Percentiles rank a stretch among this genome's conserved stretches.
phyloP scores from a whole-genome alignment of 2,888 invertebrate genomes.

The Alloplasta piceator region DNA sequence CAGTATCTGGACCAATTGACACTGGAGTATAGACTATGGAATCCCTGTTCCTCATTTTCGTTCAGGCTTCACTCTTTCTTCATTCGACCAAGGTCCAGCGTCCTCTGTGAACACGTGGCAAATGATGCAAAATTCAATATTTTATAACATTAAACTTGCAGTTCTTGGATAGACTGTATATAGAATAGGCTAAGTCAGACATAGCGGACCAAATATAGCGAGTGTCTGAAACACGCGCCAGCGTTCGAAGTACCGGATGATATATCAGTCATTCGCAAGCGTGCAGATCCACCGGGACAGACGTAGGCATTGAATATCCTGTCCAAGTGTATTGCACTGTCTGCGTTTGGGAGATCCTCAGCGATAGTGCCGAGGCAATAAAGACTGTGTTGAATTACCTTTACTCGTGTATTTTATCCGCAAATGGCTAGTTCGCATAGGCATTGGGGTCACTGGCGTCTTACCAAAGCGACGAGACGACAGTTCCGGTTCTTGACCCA shows the following conservation, averaged over 20 bases:
- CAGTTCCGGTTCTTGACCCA: slow-evolving; percentile 56
- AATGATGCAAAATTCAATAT: slow-evolving; percentile 1
- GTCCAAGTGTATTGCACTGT: slow-evolving; percentile 35
- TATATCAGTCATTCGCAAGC: slow-evolving; percentile 61
- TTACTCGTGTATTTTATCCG: slow-evolving; percentile 35
- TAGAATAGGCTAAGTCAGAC: slow-evolving; percentile 47
- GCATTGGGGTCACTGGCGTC: slow-evolving; percentile 61
- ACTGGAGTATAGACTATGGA: slow-evolving; percentile 81
- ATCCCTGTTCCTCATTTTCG: slow-evolving; percentile 79
- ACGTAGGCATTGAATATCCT: slow-evolving; percentile 56
- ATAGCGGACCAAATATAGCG: slow-evolving; percentile 61
- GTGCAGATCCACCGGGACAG: slow-evolving; percentile 54
- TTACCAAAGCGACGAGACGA: slow-evolving; percentile 40
- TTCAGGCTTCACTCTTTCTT: slow-evolving; percentile 10
- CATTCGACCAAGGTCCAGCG: slow-evolving; percentile 14
- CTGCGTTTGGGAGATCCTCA: slow-evolving; percentile 13
- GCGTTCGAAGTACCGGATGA: slow-evolving; percentile 57
- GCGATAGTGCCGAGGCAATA: slow-evolving; percentile 40
- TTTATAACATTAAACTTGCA: not conserved
- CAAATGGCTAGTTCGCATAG: slow-evolving; percentile 37
- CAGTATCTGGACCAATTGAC: slow-evolving; percentile 81
- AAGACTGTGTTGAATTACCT: slow-evolving; percentile 28
- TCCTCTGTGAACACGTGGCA: slow-evolving; percentile 30
- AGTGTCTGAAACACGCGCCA: slow-evolving; percentile 48
- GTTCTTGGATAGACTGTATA: slow-evolving; percentile 27